These are phyloP conservation scores for Neodon shergylaensis DNA, from an alignment of 2,113 vertebrate genomes.

Conservation along the genomic window DNA sequence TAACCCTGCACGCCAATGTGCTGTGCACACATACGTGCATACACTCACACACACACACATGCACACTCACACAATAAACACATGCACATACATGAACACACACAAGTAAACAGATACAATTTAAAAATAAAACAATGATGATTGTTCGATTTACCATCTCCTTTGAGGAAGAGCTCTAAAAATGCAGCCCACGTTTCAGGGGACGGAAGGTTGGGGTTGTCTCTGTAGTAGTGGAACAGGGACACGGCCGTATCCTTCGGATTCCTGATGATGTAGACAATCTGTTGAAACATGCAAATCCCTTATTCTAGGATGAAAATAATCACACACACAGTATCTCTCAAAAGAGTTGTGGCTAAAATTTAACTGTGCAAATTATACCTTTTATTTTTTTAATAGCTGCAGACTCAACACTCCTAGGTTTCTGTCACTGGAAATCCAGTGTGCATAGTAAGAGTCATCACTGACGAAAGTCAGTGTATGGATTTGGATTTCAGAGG, in stretches of 20 bases:
- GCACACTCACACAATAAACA: neutral
- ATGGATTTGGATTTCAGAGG: neutral
- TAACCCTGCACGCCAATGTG: neutral
- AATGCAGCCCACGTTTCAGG: conserved; percentile 83
- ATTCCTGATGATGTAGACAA: conserved; percentile 86
- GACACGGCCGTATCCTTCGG: conserved; percentile 88
- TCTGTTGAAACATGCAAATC: conserved; percentile 71
- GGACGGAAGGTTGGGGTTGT: conserved; percentile 86
- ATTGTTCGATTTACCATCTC: conserved; percentile 62
- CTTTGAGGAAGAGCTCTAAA: conserved; percentile 84
- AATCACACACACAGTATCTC: neutral
- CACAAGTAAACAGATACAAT: neutral
- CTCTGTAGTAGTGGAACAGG: conserved; percentile 87
- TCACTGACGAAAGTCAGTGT: neutral
- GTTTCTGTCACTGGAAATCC: neutral
- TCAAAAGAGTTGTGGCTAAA: neutral
- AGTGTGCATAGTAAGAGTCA: fast-evolving
- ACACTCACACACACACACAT: neutral
- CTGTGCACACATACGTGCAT: neutral
- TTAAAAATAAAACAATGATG: neutral
- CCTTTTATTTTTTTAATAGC: neutral
- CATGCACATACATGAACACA: neutral
- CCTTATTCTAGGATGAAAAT: conserved; percentile 27
- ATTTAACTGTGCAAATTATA: neutral
- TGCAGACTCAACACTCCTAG: neutral